Conservation (phyloP, 2,113 vertebrate genomes). For the Toxotes jaculatrix region DNA sequence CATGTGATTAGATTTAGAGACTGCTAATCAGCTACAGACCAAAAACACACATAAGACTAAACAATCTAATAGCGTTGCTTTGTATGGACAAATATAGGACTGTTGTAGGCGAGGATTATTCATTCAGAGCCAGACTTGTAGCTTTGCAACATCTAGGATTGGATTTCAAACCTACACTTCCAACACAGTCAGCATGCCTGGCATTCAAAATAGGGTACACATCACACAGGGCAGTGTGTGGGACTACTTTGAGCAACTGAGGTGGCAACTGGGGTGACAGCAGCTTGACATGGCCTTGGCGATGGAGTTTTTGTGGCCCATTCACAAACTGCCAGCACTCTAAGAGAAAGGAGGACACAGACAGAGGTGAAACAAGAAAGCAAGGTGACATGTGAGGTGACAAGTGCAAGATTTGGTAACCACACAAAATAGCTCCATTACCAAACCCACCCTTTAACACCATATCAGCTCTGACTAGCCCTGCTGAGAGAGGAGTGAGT, state of each 20-base stretch:
- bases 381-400: background rate
- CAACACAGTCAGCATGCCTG: slow-evolving; percentile 34
- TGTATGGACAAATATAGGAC: slow-evolving; percentile 29
- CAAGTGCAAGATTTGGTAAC: background rate
- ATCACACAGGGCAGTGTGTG: slow-evolving; percentile 21
- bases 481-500: slow-evolving; percentile 16
- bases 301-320: slow-evolving; percentile 34
- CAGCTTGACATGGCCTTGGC: slow-evolving; percentile 44
- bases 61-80: slow-evolving; percentile 16
- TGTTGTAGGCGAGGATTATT: slow-evolving; percentile 31
- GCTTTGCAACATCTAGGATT: slow-evolving; percentile 10
- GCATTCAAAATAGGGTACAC: slow-evolving; percentile 49
- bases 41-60: slow-evolving; percentile 40
- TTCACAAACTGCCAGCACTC: slow-evolving; percentile 51
- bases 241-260: background rate
- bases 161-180: slow-evolving; percentile 41
- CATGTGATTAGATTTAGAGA: slow-evolving; percentile 71
- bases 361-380: slow-evolving; percentile 39
- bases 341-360: background rate
- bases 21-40: slow-evolving; percentile 55
- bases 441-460: slow-evolving; percentile 32
- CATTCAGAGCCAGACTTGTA: slow-evolving; percentile 35
- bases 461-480: slow-evolving; percentile 29
- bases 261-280: slow-evolving; percentile 18
- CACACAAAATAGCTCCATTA: slow-evolving; percentile 50